Base-by-base conservation (phyloP, 2,113 vertebrate genomes). In the Chaetodon trifascialis region DNA sequence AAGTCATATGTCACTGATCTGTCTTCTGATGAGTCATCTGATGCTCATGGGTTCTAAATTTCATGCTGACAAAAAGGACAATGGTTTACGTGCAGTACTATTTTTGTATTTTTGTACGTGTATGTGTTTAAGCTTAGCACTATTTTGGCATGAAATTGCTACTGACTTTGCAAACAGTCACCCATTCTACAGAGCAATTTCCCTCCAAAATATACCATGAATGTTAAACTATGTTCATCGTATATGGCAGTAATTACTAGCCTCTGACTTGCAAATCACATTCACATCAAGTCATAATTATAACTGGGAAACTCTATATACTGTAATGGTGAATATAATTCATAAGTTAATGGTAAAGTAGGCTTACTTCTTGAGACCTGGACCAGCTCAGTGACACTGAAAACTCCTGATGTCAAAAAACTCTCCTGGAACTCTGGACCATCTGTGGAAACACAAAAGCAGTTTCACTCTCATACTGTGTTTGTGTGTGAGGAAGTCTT, bases 361-460 rank as follows among this genome's bases (percentile, higher is more conserved):
- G 40, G 88, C 98, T 98, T 94, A 99, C 98, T 99, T 96, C 98
- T 96, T 58, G 98, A 99, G 85, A 99, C 98, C 73, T 98, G 98
- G 92, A 99, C 97, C 86, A 99, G 96, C 93, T 99, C 98, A 0
- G 97, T 98, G 91, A 99, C 98, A n/a, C 96, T 99, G 95, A 99
- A 99, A 90, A 99, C 98, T 17, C 98, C 98, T 0, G 98, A 99
- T 36, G 98, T 98, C 91, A 98, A 93, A 2, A 99, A 99, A 93
- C 97, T 97, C 83, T 99, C 98, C 89, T 98, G 97, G 95, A 99
- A 99, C 92, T 99, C 98, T 21, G 97, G 97, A 0, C 97, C 96
- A 89, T 99, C 98, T 99, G 96, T 1, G 23, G 0, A 72, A 72
- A 81, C 51, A 88, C 23, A 79, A 23, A 47, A 79, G 36, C 62